Conservation (phyloP, 2,797 vertebrate genomes). For the Cryptoprocta ferox region DNA sequence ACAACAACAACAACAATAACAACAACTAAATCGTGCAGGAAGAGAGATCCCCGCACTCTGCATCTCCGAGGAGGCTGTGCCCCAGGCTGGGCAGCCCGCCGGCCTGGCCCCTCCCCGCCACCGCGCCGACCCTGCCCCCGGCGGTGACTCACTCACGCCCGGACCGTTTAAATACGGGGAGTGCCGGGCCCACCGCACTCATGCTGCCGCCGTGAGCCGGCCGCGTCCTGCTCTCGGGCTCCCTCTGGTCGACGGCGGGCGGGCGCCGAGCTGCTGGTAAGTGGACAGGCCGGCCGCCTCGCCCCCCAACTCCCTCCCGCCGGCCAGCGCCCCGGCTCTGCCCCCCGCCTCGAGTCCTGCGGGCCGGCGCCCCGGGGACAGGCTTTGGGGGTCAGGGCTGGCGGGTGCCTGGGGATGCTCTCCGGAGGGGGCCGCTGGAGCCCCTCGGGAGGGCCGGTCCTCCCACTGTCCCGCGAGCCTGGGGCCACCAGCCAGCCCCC, state of each 20-base stretch:
- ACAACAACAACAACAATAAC: too few species aligned
- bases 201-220: constrained; percentile 82
- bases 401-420: not conserved
- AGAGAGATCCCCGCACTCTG: too few species aligned
- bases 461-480: not conserved
- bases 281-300: constrained; percentile 14
- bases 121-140: constrained; percentile 78
- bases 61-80: not conserved
- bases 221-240: constrained; percentile 24
- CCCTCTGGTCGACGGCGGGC: constrained; percentile 54
- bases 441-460: not conserved
- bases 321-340: too few species aligned
- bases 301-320: too few species aligned
- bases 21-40: too few species aligned
- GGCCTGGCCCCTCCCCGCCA: not conserved
- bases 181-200: constrained; percentile 62
- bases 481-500: not conserved
- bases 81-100: not conserved
- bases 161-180: constrained; percentile 84
- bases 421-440: fast-evolving
- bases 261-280: constrained; percentile 79
- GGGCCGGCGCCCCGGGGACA: not conserved
- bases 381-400: not conserved
- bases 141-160: constrained; percentile 88
- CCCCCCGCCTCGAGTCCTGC: not conserved